Base-by-base conservation (phyloP, 2,888 invertebrate genomes). In the Chironomus riparius region DNA sequence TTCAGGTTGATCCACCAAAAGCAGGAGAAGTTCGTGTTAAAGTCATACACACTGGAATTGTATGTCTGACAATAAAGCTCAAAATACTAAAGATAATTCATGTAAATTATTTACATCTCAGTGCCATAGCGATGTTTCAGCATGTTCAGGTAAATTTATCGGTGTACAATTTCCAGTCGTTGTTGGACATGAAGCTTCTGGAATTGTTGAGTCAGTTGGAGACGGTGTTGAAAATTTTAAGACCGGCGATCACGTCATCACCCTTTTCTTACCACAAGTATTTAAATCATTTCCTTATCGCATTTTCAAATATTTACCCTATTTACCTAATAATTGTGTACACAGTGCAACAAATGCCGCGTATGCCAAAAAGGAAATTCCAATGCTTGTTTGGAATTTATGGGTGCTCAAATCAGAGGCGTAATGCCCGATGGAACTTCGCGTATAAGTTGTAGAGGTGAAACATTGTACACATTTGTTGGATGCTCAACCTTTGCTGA, bases 121-220 rank as follows among this genome's bases (percentile, higher is more conserved):
- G 76, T 97, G 97, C 81, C 97, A 97, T 81, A 97, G 97, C 0
- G 97, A 97, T 85, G 91, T 94, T 0, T 96, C 94, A 81, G 95
- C 97, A 0, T 84, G 94, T 47, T 89, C 90, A 78, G 97, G 97
- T 2, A 87, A 89, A 78, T 97, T 97, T 83, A 91, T 96, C 0
- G 97, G 97, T 83, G 97, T 90, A 13, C 65, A 65, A 13, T 97
- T 97, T 80, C 98, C 98, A 0, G 92, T 93, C 3, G 86, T 99
- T 79, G 86, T 99, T 69, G 99, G 99, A 0, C 99, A 99, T 81
- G 99, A 99, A 85, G 98, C 98, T 4, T 92, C 91, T 76, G 98
- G 98, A 47, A 88, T 98, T 80, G 97, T 98, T n/a, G 98, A 98
- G 84, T 97, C 97, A 84, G 88, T 98, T 70, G 98, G 98, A 0